phyloP scores from a whole-genome alignment of 2,888 invertebrate species.

The Pseudeuparius sepicola region DNA sequence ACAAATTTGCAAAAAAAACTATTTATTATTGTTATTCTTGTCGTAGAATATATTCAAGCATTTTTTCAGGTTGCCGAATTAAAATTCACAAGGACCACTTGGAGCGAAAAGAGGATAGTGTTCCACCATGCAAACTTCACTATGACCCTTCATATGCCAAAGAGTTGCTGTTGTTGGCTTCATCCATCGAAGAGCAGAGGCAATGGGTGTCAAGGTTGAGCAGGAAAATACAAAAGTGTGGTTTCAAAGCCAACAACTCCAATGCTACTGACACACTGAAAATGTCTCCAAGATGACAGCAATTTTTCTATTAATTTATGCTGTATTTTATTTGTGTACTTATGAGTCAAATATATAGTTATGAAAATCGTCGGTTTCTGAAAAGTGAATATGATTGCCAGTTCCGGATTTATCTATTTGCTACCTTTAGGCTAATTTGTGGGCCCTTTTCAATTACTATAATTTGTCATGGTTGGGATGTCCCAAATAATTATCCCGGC shows the following conservation, averaged over 20 bases:
- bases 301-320: too few species aligned
- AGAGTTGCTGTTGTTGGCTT: slow-evolving; percentile 84
- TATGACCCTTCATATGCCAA: slow-evolving; percentile 90
- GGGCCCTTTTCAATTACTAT: too few species aligned
- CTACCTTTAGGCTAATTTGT: too few species aligned
- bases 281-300: slow-evolving; percentile 65
- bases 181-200: slow-evolving; percentile 78
- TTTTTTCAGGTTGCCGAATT: slow-evolving; percentile 73
- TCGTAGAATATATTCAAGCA: slow-evolving; percentile 1
- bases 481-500: too few species aligned
- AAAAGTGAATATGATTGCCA: too few species aligned
- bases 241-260: slow-evolving; percentile 75
- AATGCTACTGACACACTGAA: slow-evolving; percentile 53
- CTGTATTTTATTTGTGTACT: too few species aligned
- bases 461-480: too few species aligned
- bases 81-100: slow-evolving; percentile 98
- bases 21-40: too few species aligned
- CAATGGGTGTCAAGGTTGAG: slow-evolving; percentile 87
- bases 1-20: too few species aligned
- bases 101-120: slow-evolving; percentile 68
- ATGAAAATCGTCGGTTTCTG: too few species aligned
- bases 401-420: too few species aligned
- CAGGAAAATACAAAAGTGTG: slow-evolving; percentile 86
- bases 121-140: slow-evolving; percentile 93
- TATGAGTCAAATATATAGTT: too few species aligned